Conservation (phyloP, 92 coral and sea anemone genomes). For the Heliopora coerulea region DNA sequence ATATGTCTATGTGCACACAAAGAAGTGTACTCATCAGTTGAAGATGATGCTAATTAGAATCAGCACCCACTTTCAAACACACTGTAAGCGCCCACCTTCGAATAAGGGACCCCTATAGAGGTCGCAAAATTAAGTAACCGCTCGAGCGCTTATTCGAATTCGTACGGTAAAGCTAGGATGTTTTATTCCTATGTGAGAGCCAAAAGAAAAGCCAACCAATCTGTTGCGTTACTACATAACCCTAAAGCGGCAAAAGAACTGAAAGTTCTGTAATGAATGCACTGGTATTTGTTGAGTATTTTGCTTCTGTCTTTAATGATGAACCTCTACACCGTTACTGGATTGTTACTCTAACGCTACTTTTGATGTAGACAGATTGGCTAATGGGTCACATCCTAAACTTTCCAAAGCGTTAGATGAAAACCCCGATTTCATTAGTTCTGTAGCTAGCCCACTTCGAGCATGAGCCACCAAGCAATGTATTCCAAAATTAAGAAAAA, state of each 20-base stretch:
- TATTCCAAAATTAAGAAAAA: slow-evolving; percentile 7
- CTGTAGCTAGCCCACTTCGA: neutral
- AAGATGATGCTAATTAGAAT: too few species aligned
- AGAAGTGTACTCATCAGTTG: too few species aligned
- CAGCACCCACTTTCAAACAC: too few species aligned
- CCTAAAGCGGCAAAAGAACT: slow-evolving; percentile 14
- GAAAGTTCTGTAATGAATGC: neutral
- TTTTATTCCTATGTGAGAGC: slow-evolving; percentile 26
- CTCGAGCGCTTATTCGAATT: neutral
- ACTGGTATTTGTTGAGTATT: slow-evolving; percentile 1
- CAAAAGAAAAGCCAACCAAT: slow-evolving; percentile 16
- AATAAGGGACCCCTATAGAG: too few species aligned
- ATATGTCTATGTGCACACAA: too few species aligned
- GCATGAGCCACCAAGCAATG: slow-evolving; percentile 4
- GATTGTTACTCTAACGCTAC: neutral
- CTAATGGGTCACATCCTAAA: slow-evolving; percentile 5
- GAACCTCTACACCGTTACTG: neutral
- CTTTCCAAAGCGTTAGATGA: neutral
- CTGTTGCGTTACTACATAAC: neutral
- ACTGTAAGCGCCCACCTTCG: too few species aligned
- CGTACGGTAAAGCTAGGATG: neutral
- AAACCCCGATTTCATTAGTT: neutral
- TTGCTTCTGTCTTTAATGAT: slow-evolving; percentile 1
- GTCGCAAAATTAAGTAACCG: too few species aligned
- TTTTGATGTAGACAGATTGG: neutral